These are phyloP conservation scores for Betta splendens DNA, from an alignment of 2,797 vertebrate species.

Conservation along the genomic window DNA sequence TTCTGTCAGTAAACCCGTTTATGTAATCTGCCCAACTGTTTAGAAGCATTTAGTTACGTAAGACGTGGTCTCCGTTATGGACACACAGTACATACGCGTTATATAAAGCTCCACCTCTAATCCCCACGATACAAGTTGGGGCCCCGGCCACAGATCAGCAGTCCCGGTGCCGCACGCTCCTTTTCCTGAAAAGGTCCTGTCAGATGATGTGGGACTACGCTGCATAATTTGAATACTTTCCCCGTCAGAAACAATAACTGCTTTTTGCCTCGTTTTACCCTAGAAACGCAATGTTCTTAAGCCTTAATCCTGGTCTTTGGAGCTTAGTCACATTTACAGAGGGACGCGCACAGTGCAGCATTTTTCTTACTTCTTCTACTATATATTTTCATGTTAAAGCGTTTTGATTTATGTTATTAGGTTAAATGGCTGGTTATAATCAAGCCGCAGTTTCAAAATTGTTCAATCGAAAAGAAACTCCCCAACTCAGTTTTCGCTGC, in stretches of 20 bases:
- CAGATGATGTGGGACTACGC: not conserved
- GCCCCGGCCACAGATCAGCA: slow-evolving; percentile 9
- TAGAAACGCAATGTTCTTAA: not conserved
- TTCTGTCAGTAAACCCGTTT: not conserved
- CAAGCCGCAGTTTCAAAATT: not conserved
- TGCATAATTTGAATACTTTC: not conserved
- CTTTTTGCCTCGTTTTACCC: not conserved
- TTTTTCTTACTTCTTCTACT: no score
- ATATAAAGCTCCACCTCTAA: slow-evolving; percentile 52
- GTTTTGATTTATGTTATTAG: not conserved
- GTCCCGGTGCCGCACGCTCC: not conserved
- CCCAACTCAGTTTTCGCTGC: not conserved
- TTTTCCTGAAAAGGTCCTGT: not conserved
- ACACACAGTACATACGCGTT: slow-evolving; percentile 25
- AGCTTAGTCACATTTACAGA: not conserved
- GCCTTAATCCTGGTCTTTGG: not conserved
- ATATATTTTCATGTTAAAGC: no score
- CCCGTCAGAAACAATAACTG: not conserved
- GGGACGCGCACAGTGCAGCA: no score
- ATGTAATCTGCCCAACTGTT: slow-evolving; percentile 1
- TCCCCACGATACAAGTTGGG: slow-evolving; percentile 38
- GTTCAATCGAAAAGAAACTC: not conserved
- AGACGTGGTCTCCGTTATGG: slow-evolving; percentile 49
- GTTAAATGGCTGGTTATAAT: not conserved
- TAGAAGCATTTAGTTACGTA: slow-evolving; percentile 49